Percentiles rank a stretch among this genome's conserved stretches.
Evolutionary conservation across 2,113 vertebrate genomes (phyloP).

Genomic region (Hypocryptadius cinnamomeus): DNA sequence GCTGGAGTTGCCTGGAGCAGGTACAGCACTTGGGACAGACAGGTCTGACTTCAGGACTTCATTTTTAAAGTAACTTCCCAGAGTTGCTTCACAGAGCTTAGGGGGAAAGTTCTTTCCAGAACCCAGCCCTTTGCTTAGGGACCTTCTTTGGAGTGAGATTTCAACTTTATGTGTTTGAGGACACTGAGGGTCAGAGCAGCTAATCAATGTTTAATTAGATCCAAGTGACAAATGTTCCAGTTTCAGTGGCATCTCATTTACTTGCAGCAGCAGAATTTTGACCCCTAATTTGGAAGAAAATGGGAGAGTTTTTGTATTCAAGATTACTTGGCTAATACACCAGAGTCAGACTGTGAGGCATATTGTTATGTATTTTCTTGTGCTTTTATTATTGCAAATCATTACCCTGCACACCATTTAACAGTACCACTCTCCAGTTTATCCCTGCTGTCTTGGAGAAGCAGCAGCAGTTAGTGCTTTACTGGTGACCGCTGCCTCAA

Average conservation of each 20-base stretch:
- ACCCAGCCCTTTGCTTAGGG: neutral
- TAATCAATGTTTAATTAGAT: neutral
- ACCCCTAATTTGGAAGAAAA: neutral
- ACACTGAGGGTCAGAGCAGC: neutral
- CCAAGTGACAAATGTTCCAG: neutral
- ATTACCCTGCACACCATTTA: neutral
- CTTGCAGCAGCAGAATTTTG: neutral
- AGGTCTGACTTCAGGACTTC: neutral
- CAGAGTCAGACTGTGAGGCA: neutral
- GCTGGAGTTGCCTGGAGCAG: neutral
- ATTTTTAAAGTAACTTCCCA: neutral
- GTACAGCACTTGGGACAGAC: neutral
- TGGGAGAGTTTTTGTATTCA: neutral
- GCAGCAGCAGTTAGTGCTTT: conserved; percentile 6
- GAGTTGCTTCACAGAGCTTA: neutral
- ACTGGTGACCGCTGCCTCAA: neutral
- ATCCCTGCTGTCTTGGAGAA: neutral
- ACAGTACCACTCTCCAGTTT: neutral
- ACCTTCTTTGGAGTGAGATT: neutral
- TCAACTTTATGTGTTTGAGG: neutral
- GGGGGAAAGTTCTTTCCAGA: neutral
- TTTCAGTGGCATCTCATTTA: neutral
- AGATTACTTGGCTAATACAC: neutral
- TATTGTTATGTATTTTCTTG: neutral
- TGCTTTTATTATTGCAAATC: conserved; percentile 17